Evolutionary conservation across 2,888 invertebrate species (phyloP).

Genomic region (Lasioglossum marginatum): DNA sequence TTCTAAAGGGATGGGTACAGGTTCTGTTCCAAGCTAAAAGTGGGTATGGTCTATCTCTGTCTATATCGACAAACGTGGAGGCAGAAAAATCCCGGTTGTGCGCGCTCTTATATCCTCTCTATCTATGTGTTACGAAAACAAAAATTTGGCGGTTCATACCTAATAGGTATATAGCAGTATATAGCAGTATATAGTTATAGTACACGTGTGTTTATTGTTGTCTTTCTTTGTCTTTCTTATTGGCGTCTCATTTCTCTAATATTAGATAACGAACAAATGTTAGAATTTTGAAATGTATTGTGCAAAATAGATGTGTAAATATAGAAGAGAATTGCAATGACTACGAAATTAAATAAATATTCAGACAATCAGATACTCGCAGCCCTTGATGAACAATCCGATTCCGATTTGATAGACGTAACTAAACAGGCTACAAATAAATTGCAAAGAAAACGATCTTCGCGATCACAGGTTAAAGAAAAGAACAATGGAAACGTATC

Average conservation of each 20-base stretch:
- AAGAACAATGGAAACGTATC: background rate
- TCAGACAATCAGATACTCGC: slow-evolving; percentile 36
- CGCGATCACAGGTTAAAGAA: background rate
- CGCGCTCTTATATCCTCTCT: too few species aligned
- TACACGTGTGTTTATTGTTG: background rate
- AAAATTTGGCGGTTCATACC: background rate
- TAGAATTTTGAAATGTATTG: background rate
- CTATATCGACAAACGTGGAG: too few species aligned
- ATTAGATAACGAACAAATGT: background rate
- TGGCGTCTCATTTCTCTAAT: background rate
- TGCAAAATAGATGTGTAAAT: background rate
- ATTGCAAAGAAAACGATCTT: background rate
- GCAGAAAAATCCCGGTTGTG: too few species aligned
- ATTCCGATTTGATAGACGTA: slow-evolving; percentile 16
- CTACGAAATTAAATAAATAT: slow-evolving; percentile 35
- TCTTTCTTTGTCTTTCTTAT: background rate
- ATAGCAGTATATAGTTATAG: too few species aligned
- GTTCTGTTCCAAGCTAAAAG: too few species aligned
- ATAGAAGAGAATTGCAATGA: slow-evolving; percentile 28
- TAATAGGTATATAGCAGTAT: too few species aligned
- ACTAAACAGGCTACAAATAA: background rate
- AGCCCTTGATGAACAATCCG: slow-evolving; percentile 33
- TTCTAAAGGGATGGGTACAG: too few species aligned
- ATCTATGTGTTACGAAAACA: background rate
- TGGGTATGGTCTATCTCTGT: too few species aligned